phyloP scores from a whole-genome alignment of 2,888 invertebrate species.

The Callosobruchus maculatus region DNA sequence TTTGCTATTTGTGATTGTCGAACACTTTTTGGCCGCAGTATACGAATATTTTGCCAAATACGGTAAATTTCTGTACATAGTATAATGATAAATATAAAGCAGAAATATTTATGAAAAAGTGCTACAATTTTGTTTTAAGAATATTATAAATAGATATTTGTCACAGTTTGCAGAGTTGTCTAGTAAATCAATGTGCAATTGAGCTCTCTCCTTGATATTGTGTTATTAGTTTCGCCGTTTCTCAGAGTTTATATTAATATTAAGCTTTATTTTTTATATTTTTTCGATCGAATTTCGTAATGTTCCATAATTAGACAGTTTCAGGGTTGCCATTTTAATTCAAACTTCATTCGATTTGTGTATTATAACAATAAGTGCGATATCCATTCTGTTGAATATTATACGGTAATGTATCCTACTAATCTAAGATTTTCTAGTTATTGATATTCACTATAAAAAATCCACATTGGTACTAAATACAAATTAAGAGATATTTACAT shows the following conservation, averaged over 20 bases:
- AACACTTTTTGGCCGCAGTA: background rate
- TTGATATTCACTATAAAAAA: too few species aligned
- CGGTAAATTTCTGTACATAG: background rate
- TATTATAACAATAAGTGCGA: too few species aligned
- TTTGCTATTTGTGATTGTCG: background rate
- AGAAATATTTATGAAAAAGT: background rate
- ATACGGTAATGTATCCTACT: too few species aligned
- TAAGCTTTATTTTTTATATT: background rate
- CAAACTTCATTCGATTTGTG: too few species aligned
- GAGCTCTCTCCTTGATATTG: background rate
- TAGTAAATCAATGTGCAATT: background rate
- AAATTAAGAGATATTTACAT: too few species aligned
- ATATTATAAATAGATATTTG: background rate
- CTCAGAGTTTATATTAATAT: background rate
- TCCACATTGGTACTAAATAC: too few species aligned
- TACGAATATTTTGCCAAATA: background rate
- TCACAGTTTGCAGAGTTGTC: background rate
- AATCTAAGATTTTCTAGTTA: too few species aligned
- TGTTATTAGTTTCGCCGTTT: background rate
- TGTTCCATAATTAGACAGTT: background rate
- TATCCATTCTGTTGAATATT: too few species aligned
- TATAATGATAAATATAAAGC: background rate
- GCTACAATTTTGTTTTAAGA: background rate
- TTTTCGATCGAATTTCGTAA: background rate
- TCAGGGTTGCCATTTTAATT: background rate